A percentile compares a stretch with the other conserved stretches of the same genome.
phyloP scores from a whole-genome alignment of 2,797 vertebrate genomes.

The Gallinago nigripennis region DNA sequence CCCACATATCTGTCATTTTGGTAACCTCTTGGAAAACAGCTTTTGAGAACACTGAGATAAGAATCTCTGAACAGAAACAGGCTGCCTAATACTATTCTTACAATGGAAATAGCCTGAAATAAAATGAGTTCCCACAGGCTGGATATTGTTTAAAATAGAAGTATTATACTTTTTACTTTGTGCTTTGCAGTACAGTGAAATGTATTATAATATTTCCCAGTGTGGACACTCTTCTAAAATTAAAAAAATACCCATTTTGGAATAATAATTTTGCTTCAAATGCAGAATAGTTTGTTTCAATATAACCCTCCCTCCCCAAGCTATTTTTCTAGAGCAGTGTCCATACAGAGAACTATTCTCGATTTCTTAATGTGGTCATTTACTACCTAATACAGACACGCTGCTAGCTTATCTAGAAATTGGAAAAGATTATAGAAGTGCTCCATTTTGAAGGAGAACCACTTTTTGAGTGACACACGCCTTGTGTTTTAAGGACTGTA shows the following conservation, averaged over 20 bases:
- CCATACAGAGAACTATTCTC: background rate
- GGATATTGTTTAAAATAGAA: background rate
- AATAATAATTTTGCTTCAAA: background rate
- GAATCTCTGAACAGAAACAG: background rate
- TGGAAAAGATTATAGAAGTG: background rate
- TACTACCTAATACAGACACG: background rate
- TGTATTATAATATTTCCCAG: background rate
- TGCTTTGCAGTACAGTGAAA: background rate
- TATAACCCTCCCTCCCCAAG: background rate
- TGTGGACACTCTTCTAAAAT: background rate
- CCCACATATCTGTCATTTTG: background rate
- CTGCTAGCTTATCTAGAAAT: background rate
- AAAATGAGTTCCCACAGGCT: background rate
- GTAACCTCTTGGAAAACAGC: background rate
- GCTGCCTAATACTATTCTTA: background rate
- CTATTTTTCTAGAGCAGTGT: background rate
- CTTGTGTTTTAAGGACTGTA: background rate
- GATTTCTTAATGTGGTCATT: background rate
- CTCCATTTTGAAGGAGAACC: background rate
- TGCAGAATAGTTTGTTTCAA: background rate
- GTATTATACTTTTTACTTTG: background rate
- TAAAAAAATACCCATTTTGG: background rate
- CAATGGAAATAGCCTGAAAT: background rate
- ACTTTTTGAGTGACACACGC: fast-evolving
- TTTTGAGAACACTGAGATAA: slow-evolving; percentile 1